Evolutionary conservation across 92 coral and sea anemone genomes (phyloP).

Genomic region (Meandrina meandrites): DNA sequence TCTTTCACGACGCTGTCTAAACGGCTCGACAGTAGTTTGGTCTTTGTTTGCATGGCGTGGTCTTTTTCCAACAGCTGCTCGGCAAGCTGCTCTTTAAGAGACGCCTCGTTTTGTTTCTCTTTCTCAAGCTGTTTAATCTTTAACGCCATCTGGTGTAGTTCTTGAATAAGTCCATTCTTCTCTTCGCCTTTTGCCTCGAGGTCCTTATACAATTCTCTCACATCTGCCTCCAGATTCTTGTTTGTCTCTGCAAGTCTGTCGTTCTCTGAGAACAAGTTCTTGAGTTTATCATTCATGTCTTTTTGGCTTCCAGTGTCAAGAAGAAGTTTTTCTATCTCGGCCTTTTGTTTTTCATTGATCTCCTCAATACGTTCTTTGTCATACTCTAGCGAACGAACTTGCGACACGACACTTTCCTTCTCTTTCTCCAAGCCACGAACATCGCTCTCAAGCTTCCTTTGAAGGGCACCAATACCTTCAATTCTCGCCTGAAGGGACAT

Average conservation of each 20-base stretch:
- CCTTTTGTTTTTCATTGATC: constrained; percentile 51
- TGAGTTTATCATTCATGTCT: constrained; percentile 52
- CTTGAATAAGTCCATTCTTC: constrained; percentile 34
- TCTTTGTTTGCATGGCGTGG: constrained; percentile 47
- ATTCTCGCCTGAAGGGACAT: constrained; percentile 50
- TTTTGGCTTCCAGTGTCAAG: constrained; percentile 47
- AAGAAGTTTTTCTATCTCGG: constrained; percentile 49
- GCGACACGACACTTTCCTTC: constrained; percentile 42
- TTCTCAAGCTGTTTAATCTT: constrained; percentile 42
- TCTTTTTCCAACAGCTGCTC: constrained; percentile 63
- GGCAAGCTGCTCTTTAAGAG: constrained; percentile 46
- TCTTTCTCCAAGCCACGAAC: constrained; percentile 57
- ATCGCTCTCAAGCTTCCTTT: constrained; percentile 59
- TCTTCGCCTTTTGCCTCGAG: constrained; percentile 56
- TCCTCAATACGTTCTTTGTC: constrained; percentile 61
- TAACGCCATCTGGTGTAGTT: constrained; percentile 33
- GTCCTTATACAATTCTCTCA: constrained; percentile 50
- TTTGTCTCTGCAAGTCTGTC: constrained; percentile 57
- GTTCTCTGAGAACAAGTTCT: constrained; percentile 62
- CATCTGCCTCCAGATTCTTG: constrained; percentile 48
- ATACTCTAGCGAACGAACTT: constrained; percentile 43
- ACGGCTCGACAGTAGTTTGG: constrained; percentile 46
- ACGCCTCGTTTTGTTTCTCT: constrained; percentile 52
- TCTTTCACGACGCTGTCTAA: constrained; percentile 38
- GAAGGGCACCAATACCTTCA: constrained; percentile 45